Conservation (phyloP, 2,113 vertebrate genomes). For the Lonchura striata region DNA sequence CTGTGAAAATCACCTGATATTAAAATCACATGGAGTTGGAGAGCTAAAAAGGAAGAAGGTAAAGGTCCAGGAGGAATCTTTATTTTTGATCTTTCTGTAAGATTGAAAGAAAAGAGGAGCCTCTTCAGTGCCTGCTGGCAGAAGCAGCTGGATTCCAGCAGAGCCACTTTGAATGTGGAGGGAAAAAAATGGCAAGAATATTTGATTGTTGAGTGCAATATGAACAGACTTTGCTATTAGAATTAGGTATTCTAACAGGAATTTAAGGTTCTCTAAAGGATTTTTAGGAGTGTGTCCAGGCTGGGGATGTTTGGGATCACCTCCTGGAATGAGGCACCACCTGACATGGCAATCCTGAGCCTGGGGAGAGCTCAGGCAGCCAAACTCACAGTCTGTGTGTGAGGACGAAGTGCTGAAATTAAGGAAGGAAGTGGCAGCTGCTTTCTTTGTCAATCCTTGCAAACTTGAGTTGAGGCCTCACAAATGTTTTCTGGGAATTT, state of each 20-base stretch:
- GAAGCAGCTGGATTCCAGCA: background rate
- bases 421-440: too few relatives aligned
- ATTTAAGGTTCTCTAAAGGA: background rate
- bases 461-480: background rate
- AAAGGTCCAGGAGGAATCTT: background rate
- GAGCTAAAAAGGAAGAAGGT: background rate
- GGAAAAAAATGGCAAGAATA: background rate
- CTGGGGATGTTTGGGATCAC: background rate
- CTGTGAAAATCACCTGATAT: background rate
- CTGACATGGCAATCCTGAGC: background rate
- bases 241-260: background rate
- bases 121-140: background rate
- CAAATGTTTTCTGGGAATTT: background rate
- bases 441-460: background rate
- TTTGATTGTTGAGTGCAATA: background rate
- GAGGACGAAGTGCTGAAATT: background rate
- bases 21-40: background rate
- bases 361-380: background rate
- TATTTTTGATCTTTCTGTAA: background rate
- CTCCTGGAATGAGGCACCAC: background rate
- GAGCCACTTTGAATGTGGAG: background rate
- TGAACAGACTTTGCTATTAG: background rate
- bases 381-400: fast-evolving
- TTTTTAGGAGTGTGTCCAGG: background rate
- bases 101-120: background rate